These are phyloP conservation scores for Euphonia xanthogaster DNA, from an alignment of 2,797 vertebrate genomes.

Conservation along the genomic window DNA sequence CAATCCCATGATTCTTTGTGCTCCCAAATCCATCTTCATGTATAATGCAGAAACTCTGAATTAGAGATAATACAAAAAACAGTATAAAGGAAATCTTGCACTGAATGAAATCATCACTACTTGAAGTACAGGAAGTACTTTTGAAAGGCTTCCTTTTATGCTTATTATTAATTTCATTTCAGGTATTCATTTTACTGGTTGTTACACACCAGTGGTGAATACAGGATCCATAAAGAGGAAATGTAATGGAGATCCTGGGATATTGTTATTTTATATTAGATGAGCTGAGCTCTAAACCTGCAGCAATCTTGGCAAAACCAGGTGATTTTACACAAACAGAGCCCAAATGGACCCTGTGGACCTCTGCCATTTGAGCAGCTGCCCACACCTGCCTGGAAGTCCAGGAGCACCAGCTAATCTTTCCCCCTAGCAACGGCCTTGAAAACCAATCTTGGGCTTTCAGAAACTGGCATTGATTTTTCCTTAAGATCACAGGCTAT, in stretches of 20 bases:
- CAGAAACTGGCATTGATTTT: slow-evolving; percentile 45
- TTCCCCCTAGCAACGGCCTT: background rate
- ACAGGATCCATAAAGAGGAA: background rate
- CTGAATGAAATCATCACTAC: background rate
- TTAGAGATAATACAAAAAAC: background rate
- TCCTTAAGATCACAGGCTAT: slow-evolving; percentile 29
- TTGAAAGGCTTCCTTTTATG: slow-evolving; percentile 7
- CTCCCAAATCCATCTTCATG: background rate
- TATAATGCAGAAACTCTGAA: background rate
- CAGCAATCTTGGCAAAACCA: background rate
- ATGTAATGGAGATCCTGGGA: background rate
- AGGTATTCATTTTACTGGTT: background rate
- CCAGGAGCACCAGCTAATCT: background rate
- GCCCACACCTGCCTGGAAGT: slow-evolving; percentile 33
- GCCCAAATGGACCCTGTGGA: slow-evolving; percentile 3
- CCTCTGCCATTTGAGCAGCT: slow-evolving; percentile 38
- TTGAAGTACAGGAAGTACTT: background rate
- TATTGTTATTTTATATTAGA: background rate
- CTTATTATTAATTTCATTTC: slow-evolving; percentile 20
- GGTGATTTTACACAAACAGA: background rate
- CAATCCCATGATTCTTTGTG: background rate
- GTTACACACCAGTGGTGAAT: background rate
- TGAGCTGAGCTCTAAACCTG: background rate
- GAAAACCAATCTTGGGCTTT: background rate
- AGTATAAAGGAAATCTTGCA: background rate